Percentiles rank a stretch among this genome's conserved stretches.
phyloP scores from a whole-genome alignment of 2,888 invertebrate species.

The Camponotus fellah region DNA sequence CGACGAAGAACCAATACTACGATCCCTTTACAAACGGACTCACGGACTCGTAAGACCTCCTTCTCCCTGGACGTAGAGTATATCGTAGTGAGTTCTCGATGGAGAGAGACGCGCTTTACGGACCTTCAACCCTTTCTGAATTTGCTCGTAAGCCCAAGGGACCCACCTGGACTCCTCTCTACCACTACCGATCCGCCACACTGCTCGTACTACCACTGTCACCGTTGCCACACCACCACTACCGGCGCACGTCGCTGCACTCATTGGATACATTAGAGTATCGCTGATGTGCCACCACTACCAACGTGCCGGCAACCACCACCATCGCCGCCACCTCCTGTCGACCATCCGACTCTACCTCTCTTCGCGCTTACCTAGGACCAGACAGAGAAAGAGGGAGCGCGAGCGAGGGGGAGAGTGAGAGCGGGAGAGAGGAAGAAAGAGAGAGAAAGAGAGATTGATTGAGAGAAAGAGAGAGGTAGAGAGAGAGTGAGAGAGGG shows the following conservation, averaged over 20 bases:
- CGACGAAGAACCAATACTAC: slow-evolving; percentile 73
- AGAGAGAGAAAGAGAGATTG: slow-evolving; percentile 43
- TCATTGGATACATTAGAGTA: slow-evolving; percentile 57
- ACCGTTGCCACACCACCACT: slow-evolving; percentile 51
- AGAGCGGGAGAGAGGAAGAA: slow-evolving; percentile 60
- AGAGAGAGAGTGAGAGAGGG: slow-evolving; percentile 75
- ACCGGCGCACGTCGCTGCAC: slow-evolving; percentile 27
- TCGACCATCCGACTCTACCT: slow-evolving; percentile 71
- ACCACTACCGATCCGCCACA: slow-evolving; percentile 56
- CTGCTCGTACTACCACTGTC: slow-evolving; percentile 52
- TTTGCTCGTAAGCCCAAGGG: slow-evolving; percentile 62
- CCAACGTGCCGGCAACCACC: slow-evolving; percentile 58
- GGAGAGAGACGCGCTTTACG: slow-evolving; percentile 84
- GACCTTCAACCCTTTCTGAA: slow-evolving; percentile 75
- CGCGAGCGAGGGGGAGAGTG: slow-evolving; percentile 65
- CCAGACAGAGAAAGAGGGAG: slow-evolving; percentile 64
- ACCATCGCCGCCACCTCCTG: slow-evolving; percentile 67
- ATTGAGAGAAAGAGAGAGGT: slow-evolving; percentile 61
- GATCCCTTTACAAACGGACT: slow-evolving; percentile 76
- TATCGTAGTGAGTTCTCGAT: slow-evolving; percentile 80
- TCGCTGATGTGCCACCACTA: slow-evolving; percentile 62
- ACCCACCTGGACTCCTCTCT: slow-evolving; percentile 73
- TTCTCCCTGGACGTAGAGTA: slow-evolving; percentile 60
- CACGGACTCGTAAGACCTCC: slow-evolving; percentile 67
- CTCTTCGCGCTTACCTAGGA: slow-evolving; percentile 78